Evolutionary conservation across 2,888 invertebrate species (phyloP).

Genomic region (Zaprionus obscuricornis): DNA sequence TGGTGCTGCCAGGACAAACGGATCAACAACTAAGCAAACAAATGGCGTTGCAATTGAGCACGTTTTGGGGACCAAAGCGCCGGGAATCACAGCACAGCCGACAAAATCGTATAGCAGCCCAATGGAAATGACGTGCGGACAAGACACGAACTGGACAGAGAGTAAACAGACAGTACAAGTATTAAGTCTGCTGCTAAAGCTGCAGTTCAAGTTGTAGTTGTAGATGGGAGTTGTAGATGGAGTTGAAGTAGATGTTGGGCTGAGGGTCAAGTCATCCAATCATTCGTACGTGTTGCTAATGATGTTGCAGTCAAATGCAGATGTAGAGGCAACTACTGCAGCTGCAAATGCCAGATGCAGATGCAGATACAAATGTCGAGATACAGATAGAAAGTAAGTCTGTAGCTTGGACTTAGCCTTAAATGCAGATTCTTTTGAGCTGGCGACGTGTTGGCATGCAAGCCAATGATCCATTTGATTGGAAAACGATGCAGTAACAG

Average conservation of each 20-base stretch:
- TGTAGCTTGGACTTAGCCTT: too few relatives aligned
- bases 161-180: constrained; percentile 11
- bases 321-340: too few relatives aligned
- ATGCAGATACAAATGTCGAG: constrained; percentile 1
- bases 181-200: constrained; percentile 1
- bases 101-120: constrained; percentile 45
- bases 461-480: constrained; percentile 47
- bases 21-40: constrained; percentile 77
- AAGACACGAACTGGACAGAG: constrained; percentile 7
- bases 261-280: constrained; percentile 34
- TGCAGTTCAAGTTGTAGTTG: constrained; percentile 34
- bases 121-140: constrained; percentile 73
- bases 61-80: constrained; percentile 72
- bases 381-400: too few relatives aligned
- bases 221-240: too few relatives aligned
- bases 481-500: constrained; percentile 30
- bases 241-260: too few relatives aligned
- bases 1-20: constrained; percentile 28
- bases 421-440: constrained; percentile 22
- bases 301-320: constrained; percentile 49
- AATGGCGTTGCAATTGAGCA: constrained; percentile 80
- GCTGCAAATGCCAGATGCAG: too few relatives aligned
- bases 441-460: constrained; percentile 34
- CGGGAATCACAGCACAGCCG: constrained; percentile 49
- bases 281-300: constrained; percentile 62